A percentile compares a stretch with the other conserved stretches of the same genome.
Evolutionary conservation across 2,113 vertebrate genomes (phyloP).

Genomic region (Oceanites oceanicus): DNA sequence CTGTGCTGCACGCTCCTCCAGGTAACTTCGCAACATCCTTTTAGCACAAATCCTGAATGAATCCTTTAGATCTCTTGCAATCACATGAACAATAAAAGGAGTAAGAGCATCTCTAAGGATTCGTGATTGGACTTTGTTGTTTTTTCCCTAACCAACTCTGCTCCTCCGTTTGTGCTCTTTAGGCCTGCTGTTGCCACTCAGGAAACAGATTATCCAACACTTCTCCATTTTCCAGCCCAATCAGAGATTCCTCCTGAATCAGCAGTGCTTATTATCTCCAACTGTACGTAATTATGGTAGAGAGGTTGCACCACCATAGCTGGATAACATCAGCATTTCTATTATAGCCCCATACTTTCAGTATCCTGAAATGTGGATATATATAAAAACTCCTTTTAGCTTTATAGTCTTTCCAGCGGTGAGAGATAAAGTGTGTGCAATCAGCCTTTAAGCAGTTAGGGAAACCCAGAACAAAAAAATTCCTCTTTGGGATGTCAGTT

Average conservation of each 20-base stretch:
- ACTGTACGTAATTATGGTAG: neutral
- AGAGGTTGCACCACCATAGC: conserved; percentile 8
- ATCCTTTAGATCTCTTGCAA: neutral
- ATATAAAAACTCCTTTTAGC: conserved; percentile 34
- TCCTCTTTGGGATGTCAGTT: neutral
- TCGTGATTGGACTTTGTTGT: neutral
- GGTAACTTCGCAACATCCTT: neutral
- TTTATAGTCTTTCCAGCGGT: neutral
- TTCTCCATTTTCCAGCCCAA: conserved; percentile 16
- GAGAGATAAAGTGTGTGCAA: neutral
- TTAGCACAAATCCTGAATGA: neutral
- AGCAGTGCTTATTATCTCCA: conserved; percentile 37
- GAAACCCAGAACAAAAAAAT: neutral
- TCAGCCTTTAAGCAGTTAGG: neutral
- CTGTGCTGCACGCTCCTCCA: neutral
- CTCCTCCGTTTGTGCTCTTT: neutral
- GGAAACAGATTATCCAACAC: conserved; percentile 35
- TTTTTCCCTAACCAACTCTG: neutral
- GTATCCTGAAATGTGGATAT: neutral
- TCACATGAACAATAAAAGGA: neutral
- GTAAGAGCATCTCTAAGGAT: neutral
- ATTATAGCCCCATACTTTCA: neutral
- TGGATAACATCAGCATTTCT: conserved; percentile 32
- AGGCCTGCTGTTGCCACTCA: conserved; percentile 28
- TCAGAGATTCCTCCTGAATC: conserved; percentile 51